Evolutionary conservation across 2,888 invertebrate species (phyloP).

Genomic region (Osmoderma eremita): DNA sequence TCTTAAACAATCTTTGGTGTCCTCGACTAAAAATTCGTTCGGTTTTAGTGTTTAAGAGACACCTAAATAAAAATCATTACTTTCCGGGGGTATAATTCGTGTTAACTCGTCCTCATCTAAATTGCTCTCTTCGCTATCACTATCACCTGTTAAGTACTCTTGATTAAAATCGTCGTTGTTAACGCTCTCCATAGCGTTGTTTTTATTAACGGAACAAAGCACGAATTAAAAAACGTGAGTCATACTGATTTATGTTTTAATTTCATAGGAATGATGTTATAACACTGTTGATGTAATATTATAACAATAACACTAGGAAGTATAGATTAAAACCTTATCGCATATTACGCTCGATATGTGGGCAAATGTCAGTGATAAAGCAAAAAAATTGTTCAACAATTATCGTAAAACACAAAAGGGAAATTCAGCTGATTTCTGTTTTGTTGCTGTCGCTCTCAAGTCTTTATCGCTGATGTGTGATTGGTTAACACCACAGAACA

Average conservation of each 20-base stretch:
- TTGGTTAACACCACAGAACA: too few relatives aligned
- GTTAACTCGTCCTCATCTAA: slow-evolving; percentile 61
- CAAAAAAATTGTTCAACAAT: slow-evolving; percentile 14
- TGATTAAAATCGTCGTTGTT: slow-evolving; percentile 23
- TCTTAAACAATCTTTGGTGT: slow-evolving; percentile 76
- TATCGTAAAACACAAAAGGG: background rate
- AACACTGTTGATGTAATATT: slow-evolving; percentile 1
- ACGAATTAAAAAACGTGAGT: slow-evolving; percentile 25
- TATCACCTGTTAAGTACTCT: slow-evolving; percentile 15
- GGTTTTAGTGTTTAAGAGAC: too few relatives aligned
- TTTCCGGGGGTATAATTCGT: slow-evolving; percentile 60
- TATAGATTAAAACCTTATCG: slow-evolving; percentile 19
- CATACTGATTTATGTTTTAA: slow-evolving; percentile 7
- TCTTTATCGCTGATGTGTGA: background rate
- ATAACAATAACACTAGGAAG: slow-evolving; percentile 27
- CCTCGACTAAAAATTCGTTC: slow-evolving; percentile 62
- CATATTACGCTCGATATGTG: slow-evolving; percentile 11
- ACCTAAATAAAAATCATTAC: slow-evolving; percentile 3
- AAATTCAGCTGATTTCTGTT: slow-evolving; percentile 26
- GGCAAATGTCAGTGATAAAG: slow-evolving; percentile 27
- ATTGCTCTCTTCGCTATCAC: slow-evolving; percentile 50
- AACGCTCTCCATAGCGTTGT: slow-evolving; percentile 54
- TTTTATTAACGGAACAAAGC: slow-evolving; percentile 53
- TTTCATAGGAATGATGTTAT: background rate
- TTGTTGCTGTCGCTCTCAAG: background rate